A percentile compares a stretch with the other conserved stretches of the same genome.
Evolutionary conservation across 2,113 vertebrate genomes (phyloP).

Genomic region (Tachysurus vachellii): DNA sequence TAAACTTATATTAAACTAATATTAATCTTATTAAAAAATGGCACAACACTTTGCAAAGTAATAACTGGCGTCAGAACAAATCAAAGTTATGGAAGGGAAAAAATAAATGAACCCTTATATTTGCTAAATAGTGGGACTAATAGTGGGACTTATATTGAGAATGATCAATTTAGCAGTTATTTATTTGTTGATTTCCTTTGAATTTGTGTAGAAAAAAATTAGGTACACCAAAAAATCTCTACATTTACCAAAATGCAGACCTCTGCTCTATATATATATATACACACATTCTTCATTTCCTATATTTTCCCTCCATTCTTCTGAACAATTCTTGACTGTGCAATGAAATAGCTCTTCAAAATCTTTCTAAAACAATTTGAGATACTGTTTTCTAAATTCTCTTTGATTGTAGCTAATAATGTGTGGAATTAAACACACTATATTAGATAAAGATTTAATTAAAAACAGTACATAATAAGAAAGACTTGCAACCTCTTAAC

Average conservation of each 20-base stretch:
- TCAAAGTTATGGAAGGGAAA: neutral
- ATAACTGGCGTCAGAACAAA: neutral
- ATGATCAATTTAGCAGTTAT: neutral
- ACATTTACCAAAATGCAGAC: no score
- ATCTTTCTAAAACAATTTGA: neutral
- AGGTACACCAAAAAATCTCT: no score
- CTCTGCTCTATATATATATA: no score
- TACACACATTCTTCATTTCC: no score
- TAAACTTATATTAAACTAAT: neutral
- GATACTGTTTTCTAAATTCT: neutral
- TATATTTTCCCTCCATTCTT: neutral
- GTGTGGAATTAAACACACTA: neutral
- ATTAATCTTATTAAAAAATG: neutral
- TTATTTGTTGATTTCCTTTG: neutral
- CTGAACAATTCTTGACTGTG: neutral
- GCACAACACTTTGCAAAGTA: neutral
- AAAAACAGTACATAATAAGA: no score
- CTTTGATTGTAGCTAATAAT: neutral
- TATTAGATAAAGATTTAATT: neutral
- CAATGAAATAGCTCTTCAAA: neutral
- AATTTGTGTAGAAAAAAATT: neutral
- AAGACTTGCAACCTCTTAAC: no score
- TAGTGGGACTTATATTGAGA: neutral
- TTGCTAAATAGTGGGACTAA: no score
- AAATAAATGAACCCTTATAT: neutral